Evolutionary conservation across 2,113 vertebrate genomes (phyloP), one percentile per base, ranked within the genome.

Genomic region (Condylura cristata): DNA sequence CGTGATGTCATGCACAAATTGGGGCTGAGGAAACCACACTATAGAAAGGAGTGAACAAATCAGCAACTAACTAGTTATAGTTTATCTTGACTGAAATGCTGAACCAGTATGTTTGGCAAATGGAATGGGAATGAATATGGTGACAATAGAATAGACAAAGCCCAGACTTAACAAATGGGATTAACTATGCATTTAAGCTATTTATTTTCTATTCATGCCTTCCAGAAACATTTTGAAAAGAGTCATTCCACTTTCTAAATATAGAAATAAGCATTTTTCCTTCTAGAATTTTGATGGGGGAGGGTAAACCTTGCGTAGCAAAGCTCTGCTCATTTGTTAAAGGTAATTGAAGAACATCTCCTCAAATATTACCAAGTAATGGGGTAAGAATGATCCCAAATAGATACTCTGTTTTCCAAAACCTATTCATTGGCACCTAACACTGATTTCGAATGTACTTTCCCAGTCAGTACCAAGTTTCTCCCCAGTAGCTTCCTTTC

Each of bases 31-130:
- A 89, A 86, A 9, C 53, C 20, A 6, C 28, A 65, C 34, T 74
- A 78, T 24, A 24, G 51, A 90, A 66, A 96, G 88, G 28, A 61
- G 90, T 90, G 89, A 90, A 61, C 39, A 89, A 91, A 93, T 93
- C 91, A 81, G 72, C 56, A 71, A 78, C 91, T 85, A 96, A 71
- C 72, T 30, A 56, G 72, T 93, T 90, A 88, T 66, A 76, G 89
- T 96, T 93, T 85, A 84, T 94, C 89, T 89, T 92, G 91, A 95
- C 75, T 72, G 86, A 92, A 88, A 76, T 68, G 26, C 30, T 78
- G 26, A 74, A 39, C 81, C 53, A 75, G 39, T 22, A 10, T 94
- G 89, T 94, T 44, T 85, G 92, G 92, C 53, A 95, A 94, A 88
- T 75, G 60, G 56, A 90, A 90, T 90, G 71, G 60, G 61, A 56